phyloP scores from a whole-genome alignment of 2,797 vertebrate genomes.

The Sphenopsis melanotis region DNA sequence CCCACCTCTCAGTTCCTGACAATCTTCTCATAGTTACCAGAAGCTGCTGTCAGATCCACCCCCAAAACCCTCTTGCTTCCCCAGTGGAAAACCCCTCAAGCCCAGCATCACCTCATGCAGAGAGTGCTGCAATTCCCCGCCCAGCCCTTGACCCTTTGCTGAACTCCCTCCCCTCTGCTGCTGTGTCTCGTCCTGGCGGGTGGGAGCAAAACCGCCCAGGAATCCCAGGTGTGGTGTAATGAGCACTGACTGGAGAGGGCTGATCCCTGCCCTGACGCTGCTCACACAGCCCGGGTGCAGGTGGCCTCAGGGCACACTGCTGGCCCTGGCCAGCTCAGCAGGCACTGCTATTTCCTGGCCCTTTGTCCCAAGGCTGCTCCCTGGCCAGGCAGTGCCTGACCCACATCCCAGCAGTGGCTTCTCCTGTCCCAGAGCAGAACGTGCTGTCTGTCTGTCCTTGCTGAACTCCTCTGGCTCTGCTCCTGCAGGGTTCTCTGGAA shows the following conservation, averaged over 20 bases:
- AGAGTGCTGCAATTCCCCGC: not conserved
- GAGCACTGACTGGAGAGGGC: not conserved
- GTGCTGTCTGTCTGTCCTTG: not conserved
- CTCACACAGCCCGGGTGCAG: rapidly evolving
- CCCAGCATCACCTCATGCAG: rapidly evolving
- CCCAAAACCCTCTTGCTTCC: not conserved
- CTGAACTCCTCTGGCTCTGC: not conserved
- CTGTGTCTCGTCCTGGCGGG: not conserved
- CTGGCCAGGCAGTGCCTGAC: not conserved
- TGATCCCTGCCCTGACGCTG: not conserved
- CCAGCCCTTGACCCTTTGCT: rapidly evolving
- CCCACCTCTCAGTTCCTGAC: not conserved
- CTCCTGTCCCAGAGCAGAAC: not conserved
- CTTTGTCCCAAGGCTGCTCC: not conserved
- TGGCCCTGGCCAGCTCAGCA: not conserved
- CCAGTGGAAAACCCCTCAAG: not conserved
- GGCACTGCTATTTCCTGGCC: not conserved
- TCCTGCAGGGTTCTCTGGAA: not conserved
- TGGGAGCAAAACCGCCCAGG: not conserved
- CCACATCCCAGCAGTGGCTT: not conserved
- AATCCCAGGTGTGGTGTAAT: not conserved
- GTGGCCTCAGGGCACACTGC: not conserved
- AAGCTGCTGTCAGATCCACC: not conserved
- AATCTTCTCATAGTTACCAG: not conserved
- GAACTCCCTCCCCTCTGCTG: not conserved